A percentile compares a stretch with the other conserved stretches of the same genome.
Conservation (phyloP, 2,797 vertebrate species). For the Alauda arvensis region DNA sequence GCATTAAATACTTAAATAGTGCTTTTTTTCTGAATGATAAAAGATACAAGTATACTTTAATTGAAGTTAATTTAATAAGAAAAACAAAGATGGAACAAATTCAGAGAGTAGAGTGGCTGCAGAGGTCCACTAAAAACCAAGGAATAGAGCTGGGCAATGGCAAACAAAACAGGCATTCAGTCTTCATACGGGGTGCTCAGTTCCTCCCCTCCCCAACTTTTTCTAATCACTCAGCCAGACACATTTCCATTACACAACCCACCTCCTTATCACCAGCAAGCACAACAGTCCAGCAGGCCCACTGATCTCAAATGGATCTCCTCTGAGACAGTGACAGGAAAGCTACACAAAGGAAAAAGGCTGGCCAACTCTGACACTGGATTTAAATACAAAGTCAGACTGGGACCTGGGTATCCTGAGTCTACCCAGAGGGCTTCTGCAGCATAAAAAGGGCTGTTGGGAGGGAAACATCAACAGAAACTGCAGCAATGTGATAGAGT, state of each 20-base stretch:
- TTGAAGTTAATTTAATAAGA: neutral
- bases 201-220: neutral
- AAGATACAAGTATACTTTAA: neutral
- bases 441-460: neutral
- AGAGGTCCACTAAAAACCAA: neutral
- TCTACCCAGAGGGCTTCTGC: neutral
- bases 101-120: neutral
- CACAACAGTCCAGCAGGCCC: neutral
- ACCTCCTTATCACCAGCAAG: slow-evolving; percentile 11
- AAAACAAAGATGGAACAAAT: neutral
- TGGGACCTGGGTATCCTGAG: neutral
- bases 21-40: neutral
- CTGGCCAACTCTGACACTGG: neutral
- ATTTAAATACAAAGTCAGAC: slow-evolving; percentile 6
- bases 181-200: neutral
- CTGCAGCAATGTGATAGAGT: neutral
- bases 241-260: slow-evolving; percentile 12
- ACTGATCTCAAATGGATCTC: neutral
- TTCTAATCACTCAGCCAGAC: neutral
- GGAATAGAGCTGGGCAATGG: neutral
- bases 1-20: neutral
- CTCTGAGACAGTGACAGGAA: slow-evolving; percentile 12
- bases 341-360: slow-evolving; percentile 3
- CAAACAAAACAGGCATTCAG: neutral
- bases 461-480: neutral